Percentiles rank a stretch among this genome's conserved stretches.
Conservation (phyloP, 2,797 vertebrate genomes). For the Gymnoscopelus braueri region DNA sequence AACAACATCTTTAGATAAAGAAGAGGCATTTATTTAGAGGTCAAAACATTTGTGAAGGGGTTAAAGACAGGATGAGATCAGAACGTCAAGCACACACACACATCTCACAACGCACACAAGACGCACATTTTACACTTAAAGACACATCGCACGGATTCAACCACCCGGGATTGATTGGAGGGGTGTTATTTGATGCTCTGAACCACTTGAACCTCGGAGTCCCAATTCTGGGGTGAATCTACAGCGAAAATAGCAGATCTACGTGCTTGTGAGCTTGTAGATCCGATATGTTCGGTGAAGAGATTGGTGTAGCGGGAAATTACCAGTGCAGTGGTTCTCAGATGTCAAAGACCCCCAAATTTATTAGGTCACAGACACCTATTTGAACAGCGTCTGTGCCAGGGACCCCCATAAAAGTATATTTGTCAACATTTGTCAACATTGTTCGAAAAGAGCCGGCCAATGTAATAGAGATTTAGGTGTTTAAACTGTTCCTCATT, state of each 20-base stretch:
- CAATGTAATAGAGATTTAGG: no score
- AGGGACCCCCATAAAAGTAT: no score
- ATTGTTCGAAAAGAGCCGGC: no score
- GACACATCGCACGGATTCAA: background rate
- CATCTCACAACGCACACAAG: slow-evolving; percentile 16
- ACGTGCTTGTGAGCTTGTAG: no score
- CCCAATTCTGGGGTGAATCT: background rate
- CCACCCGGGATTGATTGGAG: no score
- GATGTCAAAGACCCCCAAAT: background rate
- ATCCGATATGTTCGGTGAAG: background rate
- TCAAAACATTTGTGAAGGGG: slow-evolving; percentile 19
- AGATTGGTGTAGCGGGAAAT: background rate
- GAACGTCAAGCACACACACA: background rate
- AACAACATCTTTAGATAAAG: slow-evolving; percentile 15
- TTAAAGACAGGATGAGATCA: slow-evolving; percentile 7
- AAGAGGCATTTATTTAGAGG: slow-evolving; percentile 56
- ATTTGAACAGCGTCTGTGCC: no score
- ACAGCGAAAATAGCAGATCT: no score
- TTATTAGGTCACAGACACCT: no score
- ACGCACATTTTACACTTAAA: slow-evolving; percentile 4
- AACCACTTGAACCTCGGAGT: background rate
- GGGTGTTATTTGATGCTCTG: no score
- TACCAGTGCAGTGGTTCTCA: no score
- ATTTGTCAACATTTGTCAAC: no score
- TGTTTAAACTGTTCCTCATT: no score